Evolutionary conservation across 2,888 invertebrate genomes (phyloP).

Genomic region (Leuctra nigra): DNA sequence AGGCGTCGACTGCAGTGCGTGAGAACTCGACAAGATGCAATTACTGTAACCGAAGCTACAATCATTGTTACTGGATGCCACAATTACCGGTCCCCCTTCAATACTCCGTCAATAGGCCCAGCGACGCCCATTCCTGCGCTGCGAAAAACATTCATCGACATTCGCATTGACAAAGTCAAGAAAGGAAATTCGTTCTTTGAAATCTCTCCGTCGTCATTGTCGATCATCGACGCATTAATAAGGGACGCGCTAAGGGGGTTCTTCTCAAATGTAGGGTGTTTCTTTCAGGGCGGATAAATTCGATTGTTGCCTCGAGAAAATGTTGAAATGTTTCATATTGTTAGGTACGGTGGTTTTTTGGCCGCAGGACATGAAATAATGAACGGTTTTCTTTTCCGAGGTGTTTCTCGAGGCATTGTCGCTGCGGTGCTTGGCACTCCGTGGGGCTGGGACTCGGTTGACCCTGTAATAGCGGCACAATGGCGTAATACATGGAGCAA

Average conservation of each 20-base stretch:
- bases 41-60: constrained; percentile 26
- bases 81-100: constrained; percentile 1
- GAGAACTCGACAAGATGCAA: constrained; percentile 16
- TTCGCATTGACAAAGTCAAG: background rate
- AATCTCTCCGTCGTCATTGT: background rate
- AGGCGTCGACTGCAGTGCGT: background rate
- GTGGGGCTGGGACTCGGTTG: no score
- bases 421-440: no score
- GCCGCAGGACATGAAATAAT: background rate
- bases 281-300: background rate
- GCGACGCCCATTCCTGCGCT: background rate
- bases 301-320: background rate
- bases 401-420: background rate
- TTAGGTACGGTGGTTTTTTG: background rate
- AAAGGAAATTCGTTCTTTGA: constrained; percentile 1
- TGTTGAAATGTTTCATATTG: background rate
- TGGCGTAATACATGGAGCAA: no score
- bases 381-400: background rate
- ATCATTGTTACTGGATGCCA: constrained; percentile 15
- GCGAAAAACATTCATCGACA: background rate
- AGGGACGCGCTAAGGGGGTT: background rate
- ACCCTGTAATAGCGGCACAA: no score
- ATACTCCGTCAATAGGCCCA: background rate
- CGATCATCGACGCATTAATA: background rate
- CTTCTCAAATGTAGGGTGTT: background rate